phyloP scores from a whole-genome alignment of 2,888 invertebrate genomes.

The Cerastis rubricosa region DNA sequence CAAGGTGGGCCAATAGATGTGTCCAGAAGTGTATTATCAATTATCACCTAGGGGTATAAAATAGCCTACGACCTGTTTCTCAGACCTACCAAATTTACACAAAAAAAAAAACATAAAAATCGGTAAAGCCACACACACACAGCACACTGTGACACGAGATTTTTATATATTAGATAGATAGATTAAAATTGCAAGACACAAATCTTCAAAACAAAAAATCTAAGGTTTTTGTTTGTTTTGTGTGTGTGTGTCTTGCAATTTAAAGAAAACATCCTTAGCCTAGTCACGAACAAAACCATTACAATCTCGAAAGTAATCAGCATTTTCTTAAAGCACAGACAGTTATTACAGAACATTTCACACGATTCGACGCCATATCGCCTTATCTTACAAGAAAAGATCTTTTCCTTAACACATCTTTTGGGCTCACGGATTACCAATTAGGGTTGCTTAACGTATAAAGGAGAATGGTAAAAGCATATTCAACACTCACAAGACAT shows the following conservation, averaged over 20 bases:
- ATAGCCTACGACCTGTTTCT: no score
- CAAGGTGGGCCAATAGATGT: no score
- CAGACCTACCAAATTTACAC: no score
- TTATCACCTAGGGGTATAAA: no score
- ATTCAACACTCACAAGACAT: constrained; percentile 59
- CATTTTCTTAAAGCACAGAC: constrained; percentile 42
- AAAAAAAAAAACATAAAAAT: no score
- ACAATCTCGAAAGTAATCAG: constrained; percentile 43
- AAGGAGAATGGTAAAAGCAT: constrained; percentile 39
- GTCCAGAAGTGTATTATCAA: no score
- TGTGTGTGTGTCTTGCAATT: no score
- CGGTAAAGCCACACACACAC: no score
- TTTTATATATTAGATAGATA: no score
- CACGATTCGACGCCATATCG: constrained; percentile 35
- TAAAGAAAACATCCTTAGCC: not conserved
- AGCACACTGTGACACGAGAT: no score
- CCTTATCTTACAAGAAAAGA: constrained; percentile 35
- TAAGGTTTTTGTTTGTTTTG: no score
- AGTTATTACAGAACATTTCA: constrained; percentile 46
- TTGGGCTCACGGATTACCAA: constrained; percentile 52
- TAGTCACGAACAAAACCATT: constrained; percentile 34
- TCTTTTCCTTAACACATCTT: constrained; percentile 48
- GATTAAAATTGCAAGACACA: not conserved
- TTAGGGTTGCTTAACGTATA: constrained; percentile 39
- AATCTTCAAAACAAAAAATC: not conserved